Percentiles rank a stretch among this genome's conserved stretches.
Conservation (phyloP, 2,797 vertebrate genomes). For the Moxostoma hubbsi region DNA sequence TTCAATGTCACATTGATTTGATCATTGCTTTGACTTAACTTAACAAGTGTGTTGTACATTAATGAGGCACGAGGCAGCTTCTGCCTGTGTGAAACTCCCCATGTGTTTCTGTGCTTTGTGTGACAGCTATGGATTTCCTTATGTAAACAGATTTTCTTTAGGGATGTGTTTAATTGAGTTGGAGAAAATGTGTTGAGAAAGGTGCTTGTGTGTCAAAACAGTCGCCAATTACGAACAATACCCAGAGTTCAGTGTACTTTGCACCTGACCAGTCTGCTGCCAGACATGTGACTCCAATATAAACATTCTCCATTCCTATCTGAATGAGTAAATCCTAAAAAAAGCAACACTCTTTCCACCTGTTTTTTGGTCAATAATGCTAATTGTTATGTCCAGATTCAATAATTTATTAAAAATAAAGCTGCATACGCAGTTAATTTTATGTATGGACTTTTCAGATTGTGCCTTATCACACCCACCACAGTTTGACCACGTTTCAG, state of each 20-base stretch:
- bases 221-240: slow-evolving; percentile 47
- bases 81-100: slow-evolving; percentile 28
- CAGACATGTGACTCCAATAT: neutral
- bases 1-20: slow-evolving; percentile 5
- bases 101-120: slow-evolving; percentile 16
- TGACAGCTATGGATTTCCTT: slow-evolving; percentile 55
- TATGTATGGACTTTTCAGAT: too few species aligned
- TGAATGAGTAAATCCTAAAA: too few species aligned
- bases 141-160: slow-evolving; percentile 13
- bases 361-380: too few species aligned
- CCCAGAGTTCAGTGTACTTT: slow-evolving; percentile 26
- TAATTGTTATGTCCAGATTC: too few species aligned
- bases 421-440: too few species aligned
- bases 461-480: too few species aligned
- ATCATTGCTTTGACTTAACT: slow-evolving; percentile 38
- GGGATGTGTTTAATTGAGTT: slow-evolving; percentile 47
- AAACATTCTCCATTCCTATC: neutral
- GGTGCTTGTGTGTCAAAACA: slow-evolving; percentile 12
- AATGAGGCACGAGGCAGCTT: neutral
- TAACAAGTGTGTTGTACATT: slow-evolving; percentile 22
- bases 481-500: too few species aligned
- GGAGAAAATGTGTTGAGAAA: neutral
- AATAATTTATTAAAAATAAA: too few species aligned
- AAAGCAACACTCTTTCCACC: too few species aligned
- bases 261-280: slow-evolving; percentile 4